Evolutionary conservation across 2,797 vertebrate species (phyloP), one percentile per base, ranked within the genome.

Genomic region (Rhincodon typus): DNA sequence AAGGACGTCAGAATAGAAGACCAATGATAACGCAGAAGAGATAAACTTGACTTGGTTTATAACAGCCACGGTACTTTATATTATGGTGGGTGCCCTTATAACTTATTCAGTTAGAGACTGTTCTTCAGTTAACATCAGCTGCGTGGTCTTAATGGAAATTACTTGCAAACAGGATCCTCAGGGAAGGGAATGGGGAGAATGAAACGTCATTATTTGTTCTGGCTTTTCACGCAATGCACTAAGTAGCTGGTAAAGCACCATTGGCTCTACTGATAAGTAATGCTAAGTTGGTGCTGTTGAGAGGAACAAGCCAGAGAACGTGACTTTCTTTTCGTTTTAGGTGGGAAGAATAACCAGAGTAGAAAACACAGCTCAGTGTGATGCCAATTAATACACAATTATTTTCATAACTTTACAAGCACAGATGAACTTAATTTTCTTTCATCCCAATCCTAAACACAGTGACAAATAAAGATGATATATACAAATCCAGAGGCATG

Each of bases 361-460:
- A 50, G 69, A 23, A 95, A 95, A 77, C 50, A 53, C 69, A 72
- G 46, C 70, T 74, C 42, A 53, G 5, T 67, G n/a, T 72, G 46
- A 74, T 57, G 94, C 77, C 70, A 66, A 91, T 91, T 27, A 34
- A 53, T 57, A 27, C 42, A 77, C 94, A 95, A 72, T 34, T 74
- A 95, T 74, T 77, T 53, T 74, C 30, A 77, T 50, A 25, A 50
- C 19, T 93, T 93, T 69, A 74, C 30, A 77, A 95, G 70, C 46
- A 95, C 34, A 50, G 93, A 72, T 70, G 46, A 72, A n/a, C 27
- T 46, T 84, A 93, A 93, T 93, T 74, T 95, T 95, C 46, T 30
- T 95, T 95, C 94, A 95, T 95, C 70, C 70, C 94, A 95, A 27
- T 95, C 46, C 94, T 95, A 95, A 77, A 95, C 72, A 74, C 7